A percentile compares a stretch with the other conserved stretches of the same genome.
phyloP scores from a whole-genome alignment of 1,140 invertebrate species.

The Oryzaephilus surinamensis region DNA sequence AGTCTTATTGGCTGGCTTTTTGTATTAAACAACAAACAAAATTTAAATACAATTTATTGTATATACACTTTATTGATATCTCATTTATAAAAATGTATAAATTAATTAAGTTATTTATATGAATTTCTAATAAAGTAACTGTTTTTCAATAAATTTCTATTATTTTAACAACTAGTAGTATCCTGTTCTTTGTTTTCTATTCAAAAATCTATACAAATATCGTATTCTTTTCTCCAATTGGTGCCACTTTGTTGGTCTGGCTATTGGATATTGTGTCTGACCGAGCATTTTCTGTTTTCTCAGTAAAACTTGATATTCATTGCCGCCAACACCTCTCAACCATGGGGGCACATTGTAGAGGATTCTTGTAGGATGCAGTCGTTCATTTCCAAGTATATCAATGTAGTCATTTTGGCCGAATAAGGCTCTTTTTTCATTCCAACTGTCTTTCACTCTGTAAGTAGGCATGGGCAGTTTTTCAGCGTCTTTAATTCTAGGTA shows the following conservation, averaged over 20 bases:
- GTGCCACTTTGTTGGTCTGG: constrained; percentile 65
- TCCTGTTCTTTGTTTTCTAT: constrained; percentile 65
- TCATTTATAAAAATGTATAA: constrained; percentile 11
- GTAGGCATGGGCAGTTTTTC: constrained; percentile 51
- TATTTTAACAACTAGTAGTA: constrained; percentile 15
- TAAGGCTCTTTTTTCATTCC: constrained; percentile 64
- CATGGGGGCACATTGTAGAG: constrained; percentile 75
- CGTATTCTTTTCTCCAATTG: constrained; percentile 59
- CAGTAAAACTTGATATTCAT: constrained; percentile 73
- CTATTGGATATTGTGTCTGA: constrained; percentile 44
- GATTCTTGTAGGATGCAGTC: constrained; percentile 69
- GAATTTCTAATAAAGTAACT: constrained; percentile 26
- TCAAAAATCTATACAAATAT: constrained; percentile 65
- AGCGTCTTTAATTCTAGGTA: constrained; percentile 49
- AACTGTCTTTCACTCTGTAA: constrained; percentile 61
- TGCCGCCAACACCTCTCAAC: constrained; percentile 77
- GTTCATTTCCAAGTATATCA: constrained; percentile 79
- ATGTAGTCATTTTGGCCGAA: constrained; percentile 97
- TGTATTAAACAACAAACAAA: not conserved
- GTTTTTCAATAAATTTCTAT: constrained; percentile 14
- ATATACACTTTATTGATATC: not conserved
- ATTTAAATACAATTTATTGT: not conserved
- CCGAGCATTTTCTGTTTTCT: constrained; percentile 59
- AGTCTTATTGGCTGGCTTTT: too few species aligned
- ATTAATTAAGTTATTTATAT: constrained; percentile 24